Evolutionary conservation across 2,797 vertebrate species (phyloP).

Genomic region (Hydrolagus colliei): DNA sequence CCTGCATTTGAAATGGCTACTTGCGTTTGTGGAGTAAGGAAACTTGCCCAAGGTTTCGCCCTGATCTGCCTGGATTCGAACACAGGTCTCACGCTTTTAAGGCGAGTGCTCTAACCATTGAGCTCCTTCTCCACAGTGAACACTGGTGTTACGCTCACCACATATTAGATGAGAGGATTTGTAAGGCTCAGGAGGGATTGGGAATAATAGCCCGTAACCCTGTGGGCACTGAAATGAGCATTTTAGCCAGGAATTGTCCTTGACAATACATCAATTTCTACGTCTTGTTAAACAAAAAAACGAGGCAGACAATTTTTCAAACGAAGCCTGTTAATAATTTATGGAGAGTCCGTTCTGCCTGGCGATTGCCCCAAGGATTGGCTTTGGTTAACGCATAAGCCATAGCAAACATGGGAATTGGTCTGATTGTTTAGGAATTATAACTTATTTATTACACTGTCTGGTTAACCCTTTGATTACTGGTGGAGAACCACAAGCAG

Average conservation of each 20-base stretch:
- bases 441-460: constrained; percentile 10
- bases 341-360: neutral
- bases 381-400: neutral
- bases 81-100: too few relatives aligned
- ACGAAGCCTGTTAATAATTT: constrained; percentile 16
- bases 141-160: neutral
- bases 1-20: too few relatives aligned
- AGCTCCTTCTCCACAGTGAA: neutral
- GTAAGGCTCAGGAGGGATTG: neutral
- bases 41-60: too few relatives aligned
- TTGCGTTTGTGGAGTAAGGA: too few relatives aligned
- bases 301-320: neutral
- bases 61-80: too few relatives aligned
- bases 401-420: neutral
- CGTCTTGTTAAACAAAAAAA: constrained; percentile 28
- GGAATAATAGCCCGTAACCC: neutral
- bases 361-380: neutral
- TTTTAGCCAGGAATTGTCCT: constrained; percentile 22
- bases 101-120: too few relatives aligned
- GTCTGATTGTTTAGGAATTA: neutral
- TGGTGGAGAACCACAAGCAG: neutral
- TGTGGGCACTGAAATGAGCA: constrained; percentile 3
- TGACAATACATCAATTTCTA: constrained; percentile 1
- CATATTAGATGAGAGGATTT: neutral
- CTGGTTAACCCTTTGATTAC: constrained; percentile 7